Base-by-base conservation (phyloP, 30 jellyfish, hydroid and myxozoan species). In the Hydractinia symbiolongicarpus region DNA sequence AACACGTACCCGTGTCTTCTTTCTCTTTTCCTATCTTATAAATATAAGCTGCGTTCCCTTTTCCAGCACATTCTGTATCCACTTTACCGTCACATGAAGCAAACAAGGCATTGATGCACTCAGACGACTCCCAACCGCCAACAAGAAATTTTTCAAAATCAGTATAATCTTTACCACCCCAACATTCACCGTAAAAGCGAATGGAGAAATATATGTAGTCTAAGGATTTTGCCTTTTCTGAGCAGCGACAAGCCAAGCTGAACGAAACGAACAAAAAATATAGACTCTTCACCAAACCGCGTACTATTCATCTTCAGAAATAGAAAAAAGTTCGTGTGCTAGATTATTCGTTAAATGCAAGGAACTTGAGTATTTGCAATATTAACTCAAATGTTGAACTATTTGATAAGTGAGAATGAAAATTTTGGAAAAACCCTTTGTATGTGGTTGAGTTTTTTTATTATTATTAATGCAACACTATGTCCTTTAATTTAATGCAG, bases 51-150 rank as follows among this genome's bases (percentile, higher is more conserved):
- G 93, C 80, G 15, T 50, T 5, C 15, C 52, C 93, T 15, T 61
- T 17, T 17, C 96, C 96, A 5, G 93, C 93, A 72, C 96, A 88
- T 52, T 88, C 96, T 20, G 50, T 67, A 16, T 50, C 82, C 76
- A 51, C 16, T 50, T 86, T 53, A 54, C 78, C 84, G 55, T 73
- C 81, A 84, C 96, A 88, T n/a, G 52, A 58, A 14, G 19, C 4
- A 76, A 50, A 76, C 44, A 15, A 19, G 52, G 2, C 54, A 58
- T 58, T 76, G 76, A 67, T 71, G 53, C 96, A 88, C n/a, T 16
- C 54, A 40, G 79, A 14, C 9, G 96, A 87, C 57, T 30, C 74
- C n/a, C 62, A 61, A 17, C 54, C 52, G 3, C 20, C 69, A 9
- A 64, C 73, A n/a, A 72, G 11, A 5, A 20, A 86, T 5, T 61